Conservation (phyloP, 2,797 vertebrate genomes). For the Helicolenus hilgendorfi region DNA sequence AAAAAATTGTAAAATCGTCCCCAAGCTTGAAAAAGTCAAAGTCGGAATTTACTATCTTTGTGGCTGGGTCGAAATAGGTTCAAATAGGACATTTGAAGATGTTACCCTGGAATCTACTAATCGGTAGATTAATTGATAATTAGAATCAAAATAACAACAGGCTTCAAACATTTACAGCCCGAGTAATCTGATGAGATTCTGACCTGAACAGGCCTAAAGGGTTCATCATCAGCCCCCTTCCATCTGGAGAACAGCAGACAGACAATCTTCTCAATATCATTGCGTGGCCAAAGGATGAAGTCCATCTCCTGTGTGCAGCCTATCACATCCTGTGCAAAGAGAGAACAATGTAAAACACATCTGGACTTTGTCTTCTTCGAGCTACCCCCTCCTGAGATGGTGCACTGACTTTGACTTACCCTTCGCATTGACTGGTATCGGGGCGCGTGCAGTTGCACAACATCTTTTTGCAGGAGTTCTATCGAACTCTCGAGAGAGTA, state of each 20-base stretch:
- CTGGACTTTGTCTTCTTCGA: neutral
- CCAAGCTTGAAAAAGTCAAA: neutral
- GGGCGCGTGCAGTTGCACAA: constrained; percentile 99
- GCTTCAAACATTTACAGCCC: neutral
- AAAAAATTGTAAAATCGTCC: neutral
- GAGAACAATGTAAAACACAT: neutral
- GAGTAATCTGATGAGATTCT: neutral
- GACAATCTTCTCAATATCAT: constrained; percentile 99
- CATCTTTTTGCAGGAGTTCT: constrained; percentile 99
- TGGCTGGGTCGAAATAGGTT: neutral
- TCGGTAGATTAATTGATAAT: neutral
- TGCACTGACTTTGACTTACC: constrained; percentile 85
- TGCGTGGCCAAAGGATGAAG: constrained; percentile 99
- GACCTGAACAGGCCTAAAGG: constrained; percentile 99
- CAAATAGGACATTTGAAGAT: neutral
- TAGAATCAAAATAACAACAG: neutral
- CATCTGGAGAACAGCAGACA: constrained; percentile 99
- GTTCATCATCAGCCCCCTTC: constrained; percentile 98
- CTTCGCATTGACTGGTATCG: constrained; percentile 99
- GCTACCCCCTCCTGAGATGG: neutral
- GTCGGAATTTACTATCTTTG: neutral
- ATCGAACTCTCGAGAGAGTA: constrained; percentile 99
- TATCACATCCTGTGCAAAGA: constrained; percentile 89
- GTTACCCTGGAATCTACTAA: neutral
- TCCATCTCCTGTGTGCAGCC: constrained; percentile 99